Conservation (phyloP, 2,888 invertebrate genomes). For the Orthosia cruda region DNA sequence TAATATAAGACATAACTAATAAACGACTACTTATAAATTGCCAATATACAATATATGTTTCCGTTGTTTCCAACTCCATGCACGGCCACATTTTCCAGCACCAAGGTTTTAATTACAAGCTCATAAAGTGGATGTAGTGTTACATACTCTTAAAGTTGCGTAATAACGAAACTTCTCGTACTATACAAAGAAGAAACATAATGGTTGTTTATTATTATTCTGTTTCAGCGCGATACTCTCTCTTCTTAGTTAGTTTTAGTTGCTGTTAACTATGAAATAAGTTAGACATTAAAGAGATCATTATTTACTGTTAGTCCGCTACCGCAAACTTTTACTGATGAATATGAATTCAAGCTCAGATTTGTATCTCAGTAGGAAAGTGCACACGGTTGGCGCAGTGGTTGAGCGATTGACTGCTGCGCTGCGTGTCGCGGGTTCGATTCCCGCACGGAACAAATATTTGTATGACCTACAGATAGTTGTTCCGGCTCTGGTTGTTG, state of each 20-base stretch:
- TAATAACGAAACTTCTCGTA: constrained; percentile 32
- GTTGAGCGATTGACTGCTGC: no score
- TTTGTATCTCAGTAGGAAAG: not conserved
- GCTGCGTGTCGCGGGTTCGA: no score
- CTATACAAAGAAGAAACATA: constrained; percentile 31
- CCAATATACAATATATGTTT: constrained; percentile 19
- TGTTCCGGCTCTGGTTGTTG: no score
- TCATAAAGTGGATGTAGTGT: constrained; percentile 32
- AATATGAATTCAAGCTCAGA: not conserved
- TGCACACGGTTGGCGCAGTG: no score
- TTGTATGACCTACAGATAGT: no score
- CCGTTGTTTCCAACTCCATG: constrained; percentile 7
- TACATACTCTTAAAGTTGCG: constrained; percentile 30
- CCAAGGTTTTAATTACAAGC: constrained; percentile 44
- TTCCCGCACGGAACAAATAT: no score
- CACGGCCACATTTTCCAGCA: constrained; percentile 9
- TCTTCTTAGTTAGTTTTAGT: constrained; percentile 1
- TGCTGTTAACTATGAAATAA: constrained; percentile 8
- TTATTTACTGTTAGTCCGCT: not conserved
- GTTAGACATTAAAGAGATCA: not conserved
- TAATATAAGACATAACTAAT: not conserved
- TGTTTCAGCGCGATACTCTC: not conserved
- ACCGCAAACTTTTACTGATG: not conserved
- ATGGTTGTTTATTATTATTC: constrained; percentile 29
- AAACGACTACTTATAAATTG: constrained; percentile 9